Evolutionary conservation across 1,140 invertebrate genomes (phyloP), one percentile per base, ranked within the genome.

Genomic region (Achatina immaculata): DNA sequence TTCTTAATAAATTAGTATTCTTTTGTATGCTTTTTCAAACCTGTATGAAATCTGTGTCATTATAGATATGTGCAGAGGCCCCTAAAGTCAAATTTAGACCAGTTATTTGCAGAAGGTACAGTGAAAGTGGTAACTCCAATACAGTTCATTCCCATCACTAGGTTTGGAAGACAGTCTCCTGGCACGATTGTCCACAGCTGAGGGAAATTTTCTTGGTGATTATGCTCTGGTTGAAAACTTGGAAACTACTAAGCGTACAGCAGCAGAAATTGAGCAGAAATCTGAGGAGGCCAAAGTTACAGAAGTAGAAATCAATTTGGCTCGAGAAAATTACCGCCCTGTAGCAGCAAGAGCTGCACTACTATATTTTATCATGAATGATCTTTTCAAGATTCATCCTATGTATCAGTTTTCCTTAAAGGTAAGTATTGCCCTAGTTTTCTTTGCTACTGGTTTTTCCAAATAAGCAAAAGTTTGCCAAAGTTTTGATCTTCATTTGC

Each of bases 351-450:
- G 97, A 86, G 97, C 97, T 0, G 98, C 97, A 62, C 91, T 99
- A 0, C 92, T 99, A 0, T 99, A 99, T 91, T 99, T 99, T 87
- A 98, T 99, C 82, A 92, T 99, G n/a, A 98, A 98, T 89, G 97
- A 99, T 85, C 92, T 99, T 36, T 96, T 97, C 91, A 98, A 96
- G 45, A 98, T 99, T 68, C 97, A 99, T 92, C 97, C 96, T 0
- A 98, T 99, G 86, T 99, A 99, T 91, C 96, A 98, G 90, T 99
- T 99, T 91, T 99, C 97, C 19, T 91, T 99, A 71, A 98, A 99
- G 93, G 95, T 95, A 14, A 96, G 79, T 84, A 73, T 51, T n/a
- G 6, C n/a, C n/a, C n/a, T n/a, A n/a, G n/a, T n/a, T n/a, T n/a
- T n/a, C n/a, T n/a, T n/a, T n/a, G n/a, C n/a, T n/a, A n/a, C n/a